Base-by-base conservation (phyloP, 2,888 invertebrate species). In the Lithophane ornitopus region DNA sequence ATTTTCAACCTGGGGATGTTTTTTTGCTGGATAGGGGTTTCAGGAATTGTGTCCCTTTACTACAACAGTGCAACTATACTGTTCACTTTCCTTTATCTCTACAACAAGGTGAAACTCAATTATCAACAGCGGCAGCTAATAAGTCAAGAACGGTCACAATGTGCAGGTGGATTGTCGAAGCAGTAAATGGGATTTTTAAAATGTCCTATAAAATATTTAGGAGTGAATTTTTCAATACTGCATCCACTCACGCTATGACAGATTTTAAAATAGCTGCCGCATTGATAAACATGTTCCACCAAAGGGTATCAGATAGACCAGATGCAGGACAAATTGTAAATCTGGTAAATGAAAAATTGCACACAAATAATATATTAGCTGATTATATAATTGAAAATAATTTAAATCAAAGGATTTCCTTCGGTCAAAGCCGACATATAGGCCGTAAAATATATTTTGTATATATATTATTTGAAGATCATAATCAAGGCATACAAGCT, bases 11-110 rank as follows among this genome's bases (percentile, higher is more conserved):
- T 52, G 67, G 52, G n/a, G 78, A 78, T 74, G 70, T 66, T 16
- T 74, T 74, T 66, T 59, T 70, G 11, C 46, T 70, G 28, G 65
- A 77, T 65, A 69, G 69, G 56, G 49, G 61, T 49, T 70, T 59
- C 1, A 70, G 70, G 12, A 3, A 70, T n/a, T 16, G 34, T 46
- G 46, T 61, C 28, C 59, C 70, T 19, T 61, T 61, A 34, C n/a
- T 70, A 34, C n/a, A 59, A 70, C 28, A 22, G 28, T 70, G 59
- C 11, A 59, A 59, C 34, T 70, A 70, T n/a, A 14, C n/a, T 26
- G 56, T 56, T 26, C 26, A 56, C 6, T 26, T 56, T 26, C 56
- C 26, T 2, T 2, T 56, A 26, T 56, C 56, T 16, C 56, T 26
- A 7, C 56, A 56, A 56, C 26, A 26, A 1, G 26, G 56, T 56